phyloP scores from a whole-genome alignment of 1,140 invertebrate species.

The Drosophila bocqueti region DNA sequence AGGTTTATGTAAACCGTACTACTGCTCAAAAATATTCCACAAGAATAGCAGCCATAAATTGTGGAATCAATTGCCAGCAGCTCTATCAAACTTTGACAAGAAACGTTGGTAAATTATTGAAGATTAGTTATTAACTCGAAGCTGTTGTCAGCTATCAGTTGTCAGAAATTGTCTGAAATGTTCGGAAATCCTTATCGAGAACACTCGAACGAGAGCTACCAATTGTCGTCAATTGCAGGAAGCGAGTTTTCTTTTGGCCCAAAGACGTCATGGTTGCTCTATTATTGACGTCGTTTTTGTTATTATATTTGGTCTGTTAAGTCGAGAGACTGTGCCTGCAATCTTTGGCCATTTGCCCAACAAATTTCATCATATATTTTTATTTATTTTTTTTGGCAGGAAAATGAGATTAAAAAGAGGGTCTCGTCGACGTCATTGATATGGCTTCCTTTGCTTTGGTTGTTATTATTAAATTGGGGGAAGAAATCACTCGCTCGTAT shows the following conservation, averaged over 20 bases:
- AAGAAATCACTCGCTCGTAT: background rate
- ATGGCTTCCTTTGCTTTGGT: background rate
- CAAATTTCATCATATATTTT: constrained; percentile 6
- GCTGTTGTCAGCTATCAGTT: constrained; percentile 6
- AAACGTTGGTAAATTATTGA: constrained; percentile 24
- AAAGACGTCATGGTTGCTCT: constrained; percentile 24
- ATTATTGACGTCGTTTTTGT: constrained; percentile 25
- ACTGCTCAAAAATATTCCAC: constrained; percentile 8
- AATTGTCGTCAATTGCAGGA: constrained; percentile 43
- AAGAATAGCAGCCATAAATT: constrained; percentile 11
- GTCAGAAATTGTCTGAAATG: constrained; percentile 4
- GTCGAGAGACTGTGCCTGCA: background rate
- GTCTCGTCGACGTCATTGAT: constrained; percentile 25
- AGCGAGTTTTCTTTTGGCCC: background rate
- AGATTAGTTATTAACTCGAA: constrained; percentile 26
- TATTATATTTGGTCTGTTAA: constrained; percentile 1
- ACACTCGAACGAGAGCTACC: constrained; percentile 13
- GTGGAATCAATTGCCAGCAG: background rate
- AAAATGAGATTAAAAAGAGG: constrained; percentile 10
- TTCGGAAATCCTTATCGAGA: constrained; percentile 24
- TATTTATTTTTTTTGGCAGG: background rate
- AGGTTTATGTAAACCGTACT: background rate
- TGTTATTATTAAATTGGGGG: background rate
- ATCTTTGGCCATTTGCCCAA: constrained; percentile 29
- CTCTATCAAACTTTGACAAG: background rate